These are phyloP conservation scores for Stegostoma tigrinum DNA, from an alignment of 2,113 vertebrate genomes.

Conservation along the genomic window DNA sequence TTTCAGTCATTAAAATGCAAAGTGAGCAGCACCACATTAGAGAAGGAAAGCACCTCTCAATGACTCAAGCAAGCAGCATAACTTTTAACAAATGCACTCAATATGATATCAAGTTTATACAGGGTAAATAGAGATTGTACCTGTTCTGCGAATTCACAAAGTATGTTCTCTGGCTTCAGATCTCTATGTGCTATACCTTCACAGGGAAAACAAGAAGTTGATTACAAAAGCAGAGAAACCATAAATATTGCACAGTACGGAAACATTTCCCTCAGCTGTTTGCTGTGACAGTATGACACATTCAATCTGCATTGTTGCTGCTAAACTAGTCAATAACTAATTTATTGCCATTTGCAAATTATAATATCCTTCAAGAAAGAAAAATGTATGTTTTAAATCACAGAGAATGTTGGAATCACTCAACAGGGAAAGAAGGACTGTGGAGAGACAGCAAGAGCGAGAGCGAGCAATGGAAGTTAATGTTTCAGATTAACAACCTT, in stretches of 20 bases:
- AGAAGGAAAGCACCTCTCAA: background rate
- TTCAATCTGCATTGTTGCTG: background rate
- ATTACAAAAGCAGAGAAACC: conserved; percentile 3
- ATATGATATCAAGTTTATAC: background rate
- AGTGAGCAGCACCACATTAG: background rate
- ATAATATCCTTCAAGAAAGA: background rate
- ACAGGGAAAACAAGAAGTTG: conserved; percentile 39
- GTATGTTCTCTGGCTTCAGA: conserved; percentile 91
- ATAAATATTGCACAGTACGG: background rate
- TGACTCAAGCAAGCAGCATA: background rate
- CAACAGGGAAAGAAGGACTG: too few relatives aligned
- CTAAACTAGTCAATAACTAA: background rate
- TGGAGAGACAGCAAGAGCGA: too few relatives aligned
- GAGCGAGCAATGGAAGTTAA: too few relatives aligned
- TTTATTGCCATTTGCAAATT: background rate
- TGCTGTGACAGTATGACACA: background rate
- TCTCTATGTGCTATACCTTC: conserved; percentile 90
- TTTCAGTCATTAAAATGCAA: background rate
- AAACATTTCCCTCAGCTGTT: background rate
- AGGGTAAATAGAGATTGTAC: conserved; percentile 51
- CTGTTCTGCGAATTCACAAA: conserved; percentile 84
- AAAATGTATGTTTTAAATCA: background rate
- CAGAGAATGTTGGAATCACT: too few relatives aligned
- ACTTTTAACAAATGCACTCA: background rate
- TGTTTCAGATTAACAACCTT: too few relatives aligned